These are phyloP conservation scores for Dolomedes plantarius DNA, from an alignment of 2,888 invertebrate genomes.

Conservation along the genomic window DNA sequence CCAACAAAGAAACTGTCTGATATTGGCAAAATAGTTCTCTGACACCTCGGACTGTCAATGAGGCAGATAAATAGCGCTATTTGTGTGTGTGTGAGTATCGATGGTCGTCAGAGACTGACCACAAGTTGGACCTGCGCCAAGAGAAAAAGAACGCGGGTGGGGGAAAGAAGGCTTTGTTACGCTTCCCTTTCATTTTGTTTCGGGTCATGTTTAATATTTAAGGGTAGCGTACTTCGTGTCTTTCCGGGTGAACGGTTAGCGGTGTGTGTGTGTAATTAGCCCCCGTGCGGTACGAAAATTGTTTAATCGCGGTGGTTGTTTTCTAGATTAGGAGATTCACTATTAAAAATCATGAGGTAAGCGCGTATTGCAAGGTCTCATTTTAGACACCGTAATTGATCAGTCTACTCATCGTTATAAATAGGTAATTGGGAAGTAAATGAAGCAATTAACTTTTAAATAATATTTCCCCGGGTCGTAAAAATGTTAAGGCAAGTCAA, in stretches of 20 bases:
- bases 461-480: too few species aligned
- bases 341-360: too few species aligned
- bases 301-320: too few species aligned
- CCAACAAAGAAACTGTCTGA: background rate
- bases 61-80: slow-evolving; percentile 5
- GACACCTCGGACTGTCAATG: slow-evolving; percentile 18
- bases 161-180: background rate
- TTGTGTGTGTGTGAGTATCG: slow-evolving; percentile 18
- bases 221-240: background rate
- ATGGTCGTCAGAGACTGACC: slow-evolving; percentile 14
- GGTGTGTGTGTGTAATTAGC: background rate
- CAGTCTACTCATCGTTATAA: too few species aligned
- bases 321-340: too few species aligned
- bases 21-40: slow-evolving; percentile 2
- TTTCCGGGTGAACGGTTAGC: background rate
- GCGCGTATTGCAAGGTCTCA: too few species aligned
- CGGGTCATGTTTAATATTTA: slow-evolving; percentile 14
- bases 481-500: too few species aligned
- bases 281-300: background rate
- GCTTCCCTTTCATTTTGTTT: background rate
- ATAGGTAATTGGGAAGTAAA: too few species aligned
- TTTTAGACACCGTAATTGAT: too few species aligned
- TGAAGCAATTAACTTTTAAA: too few species aligned
- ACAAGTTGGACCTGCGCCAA: background rate
- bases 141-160: background rate